Percentiles rank a stretch among this genome's conserved stretches.
These are phyloP conservation scores for Empis stercorea DNA, from an alignment of 2,888 invertebrate species.

Conservation along the genomic window DNA sequence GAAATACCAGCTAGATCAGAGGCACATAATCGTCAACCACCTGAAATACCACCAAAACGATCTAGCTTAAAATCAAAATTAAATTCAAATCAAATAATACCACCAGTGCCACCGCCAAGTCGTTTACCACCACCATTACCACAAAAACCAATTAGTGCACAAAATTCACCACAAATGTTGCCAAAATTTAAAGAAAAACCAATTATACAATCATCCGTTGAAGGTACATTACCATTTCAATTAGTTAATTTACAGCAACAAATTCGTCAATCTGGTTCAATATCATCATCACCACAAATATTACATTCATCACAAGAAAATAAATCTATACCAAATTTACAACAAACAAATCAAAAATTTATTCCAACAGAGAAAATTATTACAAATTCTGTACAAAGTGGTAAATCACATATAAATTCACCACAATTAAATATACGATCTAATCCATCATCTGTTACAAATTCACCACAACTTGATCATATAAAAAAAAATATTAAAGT, in stretches of 20 bases:
- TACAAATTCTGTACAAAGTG: slow-evolving; percentile 11
- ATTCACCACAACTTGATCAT: slow-evolving; percentile 11
- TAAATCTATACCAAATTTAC: slow-evolving; percentile 5
- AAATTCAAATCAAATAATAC: slow-evolving; percentile 27
- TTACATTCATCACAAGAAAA: slow-evolving; percentile 4
- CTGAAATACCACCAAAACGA: slow-evolving; percentile 36
- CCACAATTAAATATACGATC: slow-evolving; percentile 15
- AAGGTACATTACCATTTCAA: slow-evolving; percentile 7
- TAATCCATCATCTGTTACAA: slow-evolving; percentile 11
- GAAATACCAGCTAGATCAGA: slow-evolving; percentile 33
- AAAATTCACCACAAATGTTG: slow-evolving; percentile 29
- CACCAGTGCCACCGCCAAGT: slow-evolving; percentile 15
- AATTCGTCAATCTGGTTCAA: slow-evolving; percentile 1
- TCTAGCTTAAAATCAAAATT: slow-evolving; percentile 28
- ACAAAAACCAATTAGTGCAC: slow-evolving; percentile 30
- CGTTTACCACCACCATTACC: slow-evolving; percentile 30
- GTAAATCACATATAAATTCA: slow-evolving; percentile 12
- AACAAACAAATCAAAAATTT: slow-evolving; percentile 3
- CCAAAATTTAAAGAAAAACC: slow-evolving; percentile 30
- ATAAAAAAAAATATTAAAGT: slow-evolving; percentile 5
- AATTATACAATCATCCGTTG: slow-evolving; percentile 4
- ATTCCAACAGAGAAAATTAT: slow-evolving; percentile 10
- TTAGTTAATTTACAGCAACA: slow-evolving; percentile 13
- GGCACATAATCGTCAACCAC: slow-evolving; percentile 24
- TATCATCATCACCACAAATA: slow-evolving; percentile 12